phyloP scores from a whole-genome alignment of 2,888 invertebrate species.

The Nomada goodeniana region DNA sequence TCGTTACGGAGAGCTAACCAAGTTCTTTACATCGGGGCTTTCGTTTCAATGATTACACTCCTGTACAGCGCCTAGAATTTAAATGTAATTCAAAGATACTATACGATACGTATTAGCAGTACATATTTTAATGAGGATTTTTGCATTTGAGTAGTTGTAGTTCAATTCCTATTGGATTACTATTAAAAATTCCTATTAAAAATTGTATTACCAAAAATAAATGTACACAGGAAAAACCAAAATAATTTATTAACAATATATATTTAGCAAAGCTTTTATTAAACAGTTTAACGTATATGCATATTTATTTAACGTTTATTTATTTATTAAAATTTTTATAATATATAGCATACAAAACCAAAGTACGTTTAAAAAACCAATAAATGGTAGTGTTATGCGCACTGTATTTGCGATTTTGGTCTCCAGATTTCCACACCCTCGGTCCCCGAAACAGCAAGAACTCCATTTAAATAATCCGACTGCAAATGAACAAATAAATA shows the following conservation, averaged over 20 bases:
- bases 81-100: slow-evolving; percentile 6
- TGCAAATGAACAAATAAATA: slow-evolving; percentile 45
- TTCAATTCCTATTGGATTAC: neutral
- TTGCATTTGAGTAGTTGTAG: neutral
- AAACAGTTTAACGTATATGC: slow-evolving; percentile 35
- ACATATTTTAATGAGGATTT: neutral
- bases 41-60: neutral
- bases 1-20: neutral
- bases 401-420: slow-evolving; percentile 67
- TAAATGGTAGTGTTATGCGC: slow-evolving; percentile 54
- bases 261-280: slow-evolving; percentile 50
- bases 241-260: slow-evolving; percentile 2
- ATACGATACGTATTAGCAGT: neutral
- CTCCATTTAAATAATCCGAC: slow-evolving; percentile 79
- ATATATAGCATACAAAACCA: slow-evolving; percentile 40
- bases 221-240: neutral
- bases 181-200: neutral
- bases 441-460: slow-evolving; percentile 79
- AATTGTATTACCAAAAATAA: neutral
- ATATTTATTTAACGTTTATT: slow-evolving; percentile 22
- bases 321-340: slow-evolving; percentile 24
- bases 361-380: slow-evolving; percentile 30
- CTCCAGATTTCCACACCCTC: slow-evolving; percentile 79
- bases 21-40: neutral
- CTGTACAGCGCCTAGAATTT: slow-evolving; percentile 20